Evolutionary conservation across 2,113 vertebrate genomes (phyloP), one percentile per base, ranked within the genome.

Genomic region (Pollimyrus isidori): DNA sequence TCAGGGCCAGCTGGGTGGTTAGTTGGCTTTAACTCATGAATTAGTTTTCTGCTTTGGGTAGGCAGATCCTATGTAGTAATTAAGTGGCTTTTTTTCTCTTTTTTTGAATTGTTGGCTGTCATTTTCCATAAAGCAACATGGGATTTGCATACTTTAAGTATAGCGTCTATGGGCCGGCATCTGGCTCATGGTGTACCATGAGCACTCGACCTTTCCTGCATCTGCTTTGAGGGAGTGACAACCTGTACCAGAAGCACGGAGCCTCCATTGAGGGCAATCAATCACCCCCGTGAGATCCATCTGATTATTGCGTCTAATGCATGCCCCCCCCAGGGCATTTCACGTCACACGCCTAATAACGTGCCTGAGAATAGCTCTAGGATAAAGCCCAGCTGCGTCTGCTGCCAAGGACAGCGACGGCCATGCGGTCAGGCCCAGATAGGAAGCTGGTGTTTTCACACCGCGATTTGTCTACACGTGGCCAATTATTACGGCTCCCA

Each of bases 311-410:
- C 1, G 46, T 49, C 65, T 52, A 65, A 83, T 42, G 50, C 17
- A 49, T 23, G 62, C n/a, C 62, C 76, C 73, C 73, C 23, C 52
- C 30, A 83, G 35, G 45, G 48, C 35, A 56, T 83, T 83, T 45
- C 23, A 58, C 26, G 23, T 49, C 76, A 56, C 48, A 83, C 35
- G 4, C 21, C 21, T 86, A 80, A 53, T 89, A 83, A 84, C 52
- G 88, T 13, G 82, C 52, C 88, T 35, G 83, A 89, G 50, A 89
- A 84, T 88, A 88, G 46, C 17, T 39, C 26, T 69, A 9, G 15
- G 69, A 80, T 48, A 39, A 76, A 80, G 13, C 46, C 46, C 48
- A 4, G 9, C 65, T n/a, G 45, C 15, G 2, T 73, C 17, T 46
- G 15, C 88, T 52, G 58, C 48, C 45, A 80, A 26, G 65, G 46